Evolutionary conservation across 1,140 invertebrate species (phyloP).

Genomic region (Hyles euphorbiae): DNA sequence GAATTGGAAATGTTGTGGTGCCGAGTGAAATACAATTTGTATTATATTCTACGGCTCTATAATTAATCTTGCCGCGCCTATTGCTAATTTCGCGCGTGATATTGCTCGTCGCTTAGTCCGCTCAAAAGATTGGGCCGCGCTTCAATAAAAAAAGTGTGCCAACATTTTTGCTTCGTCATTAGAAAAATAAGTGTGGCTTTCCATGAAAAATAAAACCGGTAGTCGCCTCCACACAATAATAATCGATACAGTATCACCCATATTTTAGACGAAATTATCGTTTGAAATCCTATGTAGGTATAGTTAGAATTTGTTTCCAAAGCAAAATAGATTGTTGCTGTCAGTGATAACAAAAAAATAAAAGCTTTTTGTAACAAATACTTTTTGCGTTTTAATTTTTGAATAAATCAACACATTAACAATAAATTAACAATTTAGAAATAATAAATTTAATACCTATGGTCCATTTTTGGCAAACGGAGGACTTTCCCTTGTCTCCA

Average conservation of each 20-base stretch:
- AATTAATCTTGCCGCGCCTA: conserved; percentile 3
- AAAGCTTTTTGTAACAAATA: conserved; percentile 7
- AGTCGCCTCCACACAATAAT: no score
- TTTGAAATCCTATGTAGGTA: no score
- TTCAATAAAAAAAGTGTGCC: not conserved
- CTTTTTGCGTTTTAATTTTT: not conserved
- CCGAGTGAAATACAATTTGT: no score
- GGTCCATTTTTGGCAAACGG: conserved; percentile 54
- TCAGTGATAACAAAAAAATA: conserved; percentile 11
- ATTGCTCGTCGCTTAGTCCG: conserved; percentile 1
- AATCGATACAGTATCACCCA: no score
- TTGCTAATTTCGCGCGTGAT: not conserved
- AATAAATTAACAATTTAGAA: no score
- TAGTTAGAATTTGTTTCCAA: not conserved
- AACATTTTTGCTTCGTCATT: conserved; percentile 1
- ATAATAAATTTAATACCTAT: conserved; percentile 15
- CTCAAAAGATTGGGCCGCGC: not conserved
- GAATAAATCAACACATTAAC: conserved; percentile 1
- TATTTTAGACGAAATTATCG: no score
- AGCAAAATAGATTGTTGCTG: conserved; percentile 9
- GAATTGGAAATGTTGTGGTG: not conserved
- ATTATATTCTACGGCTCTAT: not conserved
- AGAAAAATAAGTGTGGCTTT: not conserved
- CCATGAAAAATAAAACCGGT: not conserved
- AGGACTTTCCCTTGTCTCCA: conserved; percentile 43